These are phyloP conservation scores for Heteractis magnifica DNA, from an alignment of 92 coral and sea anemone genomes.

Conservation along the genomic window DNA sequence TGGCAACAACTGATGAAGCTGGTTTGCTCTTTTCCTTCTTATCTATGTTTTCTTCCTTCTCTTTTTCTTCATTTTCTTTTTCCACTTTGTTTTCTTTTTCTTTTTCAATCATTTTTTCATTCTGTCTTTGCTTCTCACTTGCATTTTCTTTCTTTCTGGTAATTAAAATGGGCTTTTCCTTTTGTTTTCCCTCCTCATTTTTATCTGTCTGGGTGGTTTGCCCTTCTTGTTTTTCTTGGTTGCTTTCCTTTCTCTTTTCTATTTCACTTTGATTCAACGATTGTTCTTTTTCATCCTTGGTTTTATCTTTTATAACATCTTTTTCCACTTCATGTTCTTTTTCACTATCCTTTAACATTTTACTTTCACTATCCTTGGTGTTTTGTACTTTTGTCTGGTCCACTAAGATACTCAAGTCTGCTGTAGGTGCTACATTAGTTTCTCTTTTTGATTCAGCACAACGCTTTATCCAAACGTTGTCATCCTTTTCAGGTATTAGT, in stretches of 20 bases:
- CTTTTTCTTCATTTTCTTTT: not conserved
- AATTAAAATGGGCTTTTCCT: not conserved
- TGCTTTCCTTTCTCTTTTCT: not conserved
- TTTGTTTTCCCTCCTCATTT: slow-evolving; percentile 3
- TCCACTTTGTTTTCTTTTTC: not conserved
- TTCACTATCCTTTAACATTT: slow-evolving; percentile 11
- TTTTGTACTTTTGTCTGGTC: not conserved
- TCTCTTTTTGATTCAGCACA: not conserved
- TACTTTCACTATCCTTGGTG: slow-evolving; percentile 11
- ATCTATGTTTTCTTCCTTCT: not conserved
- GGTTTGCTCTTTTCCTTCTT: slow-evolving; percentile 39
- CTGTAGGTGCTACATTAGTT: not conserved
- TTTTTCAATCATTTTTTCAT: not conserved
- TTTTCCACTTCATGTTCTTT: not conserved
- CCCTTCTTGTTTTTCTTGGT: not conserved
- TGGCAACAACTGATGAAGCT: slow-evolving; percentile 30
- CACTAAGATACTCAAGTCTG: not conserved
- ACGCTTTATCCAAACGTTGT: slow-evolving; percentile 35
- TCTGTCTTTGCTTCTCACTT: not conserved
- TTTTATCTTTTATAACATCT: not conserved
- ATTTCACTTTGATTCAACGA: not conserved
- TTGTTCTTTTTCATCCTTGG: slow-evolving; percentile 5
- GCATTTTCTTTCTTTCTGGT: not conserved
- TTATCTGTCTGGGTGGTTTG: slow-evolving; percentile 21
- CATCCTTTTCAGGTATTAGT: slow-evolving; percentile 46